These are phyloP conservation scores for Philopotamus ludificatus DNA, from an alignment of 1,140 invertebrate species.

Conservation along the genomic window DNA sequence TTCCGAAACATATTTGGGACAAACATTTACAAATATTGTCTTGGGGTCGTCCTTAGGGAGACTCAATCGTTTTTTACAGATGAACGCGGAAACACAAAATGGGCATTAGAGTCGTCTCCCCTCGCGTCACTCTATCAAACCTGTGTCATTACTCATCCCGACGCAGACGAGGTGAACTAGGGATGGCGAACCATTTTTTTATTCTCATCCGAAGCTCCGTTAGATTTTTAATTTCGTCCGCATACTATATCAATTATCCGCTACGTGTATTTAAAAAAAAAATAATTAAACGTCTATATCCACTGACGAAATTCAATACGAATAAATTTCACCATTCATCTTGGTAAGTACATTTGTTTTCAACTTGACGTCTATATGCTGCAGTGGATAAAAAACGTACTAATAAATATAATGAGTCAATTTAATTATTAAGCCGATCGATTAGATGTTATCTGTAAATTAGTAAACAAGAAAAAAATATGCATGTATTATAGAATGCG, in stretches of 20 bases:
- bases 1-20: conserved; percentile 36
- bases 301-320: background rate
- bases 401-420: no score
- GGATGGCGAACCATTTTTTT: background rate
- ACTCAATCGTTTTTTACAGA: conserved; percentile 42
- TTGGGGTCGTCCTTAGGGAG: conserved; percentile 2
- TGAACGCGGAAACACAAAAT: conserved; percentile 41
- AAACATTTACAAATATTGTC: conserved; percentile 40
- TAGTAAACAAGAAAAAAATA: no score
- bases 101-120: conserved; percentile 29
- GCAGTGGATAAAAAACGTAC: no score
- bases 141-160: conserved; percentile 40
- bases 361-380: no score
- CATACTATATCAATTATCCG: background rate
- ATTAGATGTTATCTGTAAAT: no score
- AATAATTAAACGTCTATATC: background rate
- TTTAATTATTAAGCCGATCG: no score
- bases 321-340: background rate
- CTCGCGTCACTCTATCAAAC: conserved; percentile 35
- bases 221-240: background rate
- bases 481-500: background rate
- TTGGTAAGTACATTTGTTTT: background rate
- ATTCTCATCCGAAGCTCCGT: no score
- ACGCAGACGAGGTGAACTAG: conserved; percentile 18
- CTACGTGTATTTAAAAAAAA: background rate